Evolutionary conservation across 2,888 invertebrate genomes (phyloP).

Genomic region (Lissonota sp.): DNA sequence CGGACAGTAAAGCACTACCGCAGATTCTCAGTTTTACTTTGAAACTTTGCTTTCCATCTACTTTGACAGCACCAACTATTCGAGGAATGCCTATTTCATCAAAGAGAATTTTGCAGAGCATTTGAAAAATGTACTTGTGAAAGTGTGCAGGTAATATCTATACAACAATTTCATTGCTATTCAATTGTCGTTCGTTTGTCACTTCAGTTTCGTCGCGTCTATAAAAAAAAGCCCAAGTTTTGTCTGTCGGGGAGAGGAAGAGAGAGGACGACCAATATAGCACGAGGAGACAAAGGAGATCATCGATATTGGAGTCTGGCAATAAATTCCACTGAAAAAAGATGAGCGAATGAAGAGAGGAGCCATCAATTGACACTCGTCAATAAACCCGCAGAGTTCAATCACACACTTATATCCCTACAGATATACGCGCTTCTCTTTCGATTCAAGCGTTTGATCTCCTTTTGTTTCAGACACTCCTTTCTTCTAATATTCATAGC

Average conservation of each 20-base stretch:
- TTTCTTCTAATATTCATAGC: conserved; percentile 18
- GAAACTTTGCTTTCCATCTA: too few relatives aligned
- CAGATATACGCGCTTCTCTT: conserved; percentile 1
- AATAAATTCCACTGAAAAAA: conserved; percentile 28
- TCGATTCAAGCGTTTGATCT: conserved; percentile 27
- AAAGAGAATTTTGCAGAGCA: too few relatives aligned
- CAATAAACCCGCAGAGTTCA: conserved; percentile 2
- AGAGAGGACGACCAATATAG: conserved; percentile 12
- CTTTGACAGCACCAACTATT: too few relatives aligned
- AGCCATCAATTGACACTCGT: conserved; percentile 19
- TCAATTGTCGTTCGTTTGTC: conserved; percentile 10
- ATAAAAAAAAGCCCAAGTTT: conserved; percentile 1
- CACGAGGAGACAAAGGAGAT: conserved; percentile 3
- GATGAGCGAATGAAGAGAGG: background rate
- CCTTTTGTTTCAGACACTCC: conserved; percentile 12
- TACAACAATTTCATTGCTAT: background rate
- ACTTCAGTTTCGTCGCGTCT: background rate
- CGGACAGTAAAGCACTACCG: conserved; percentile 24
- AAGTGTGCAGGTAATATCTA: too few relatives aligned
- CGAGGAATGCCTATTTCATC: too few relatives aligned
- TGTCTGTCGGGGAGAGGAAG: background rate
- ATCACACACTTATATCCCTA: background rate
- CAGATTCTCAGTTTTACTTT: conserved; percentile 12
- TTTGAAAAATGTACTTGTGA: too few relatives aligned
- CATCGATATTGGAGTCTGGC: conserved; percentile 32